Base-by-base conservation (phyloP, 2,888 invertebrate genomes). In the Ellobium chinense region DNA sequence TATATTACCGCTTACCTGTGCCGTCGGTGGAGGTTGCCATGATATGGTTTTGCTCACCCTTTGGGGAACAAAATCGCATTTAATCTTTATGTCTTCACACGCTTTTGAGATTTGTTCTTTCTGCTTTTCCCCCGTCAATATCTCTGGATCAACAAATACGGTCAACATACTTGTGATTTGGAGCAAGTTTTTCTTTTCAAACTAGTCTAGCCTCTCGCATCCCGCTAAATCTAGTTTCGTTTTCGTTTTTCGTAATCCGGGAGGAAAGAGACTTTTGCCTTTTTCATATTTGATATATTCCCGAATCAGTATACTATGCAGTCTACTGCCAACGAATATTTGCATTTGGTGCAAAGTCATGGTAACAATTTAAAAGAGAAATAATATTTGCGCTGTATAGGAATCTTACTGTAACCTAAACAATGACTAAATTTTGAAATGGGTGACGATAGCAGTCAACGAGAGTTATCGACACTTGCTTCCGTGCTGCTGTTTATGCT, bases 61-160 rank as follows among this genome's bases (percentile, higher is more conserved):
- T 34, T 80, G 80, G 29, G 69, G 62, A n/a, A 75, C 80, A 75
- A 80, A 80, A 27, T 80, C 80, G 70, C 75, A 75, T 14, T 39
- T 69, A 21, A 34, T 56, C 24, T 62, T 62, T 7, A 62, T 58
- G 27, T 80, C 80, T 63, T 31, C 39, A 60, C 65, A 70, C 14
- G 74, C 46, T 12, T 75, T 80, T 24, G 54, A 39, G n/a, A 80
- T 63, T 9, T 62, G 29, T 18, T 62, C 69, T 24, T 24, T 75
- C 63, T 75, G 69, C 56, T 68, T 74, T n/a, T 75, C 80, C 9
- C 31, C n/a, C 36, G 80, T 75, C n/a, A 62, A 62, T 31, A 66
- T 60, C 27, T 54, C 62, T 60, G 80, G 80, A 24, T 80, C 80
- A 14, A 80, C 54, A 60, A 80, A 80, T 2, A 80, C 80, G 36